phyloP scores from a whole-genome alignment of 2,113 vertebrate genomes.

The Numenius arquata region DNA sequence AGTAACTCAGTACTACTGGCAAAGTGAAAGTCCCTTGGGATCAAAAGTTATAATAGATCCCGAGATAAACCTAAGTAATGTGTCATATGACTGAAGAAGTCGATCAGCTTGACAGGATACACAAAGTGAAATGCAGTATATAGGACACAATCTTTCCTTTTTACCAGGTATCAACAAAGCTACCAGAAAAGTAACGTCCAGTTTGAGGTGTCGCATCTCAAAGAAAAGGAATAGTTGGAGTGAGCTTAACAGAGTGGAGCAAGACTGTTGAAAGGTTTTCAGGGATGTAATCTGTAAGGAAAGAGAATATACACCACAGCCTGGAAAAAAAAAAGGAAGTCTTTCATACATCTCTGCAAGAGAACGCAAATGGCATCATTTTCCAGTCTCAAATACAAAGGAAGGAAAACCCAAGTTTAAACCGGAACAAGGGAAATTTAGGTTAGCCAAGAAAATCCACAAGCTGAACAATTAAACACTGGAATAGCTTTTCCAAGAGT shows the following conservation, averaged over 20 bases:
- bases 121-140: not conserved
- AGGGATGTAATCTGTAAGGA: not conserved
- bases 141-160: not conserved
- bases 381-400: not conserved
- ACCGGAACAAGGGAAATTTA: not conserved
- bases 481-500: not conserved
- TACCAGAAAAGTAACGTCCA: not conserved
- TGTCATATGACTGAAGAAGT: not conserved
- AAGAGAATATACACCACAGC: not conserved
- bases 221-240: not conserved
- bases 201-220: not conserved
- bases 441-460: not conserved
- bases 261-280: not conserved
- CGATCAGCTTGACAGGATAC: not conserved
- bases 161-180: not conserved
- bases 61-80: not conserved
- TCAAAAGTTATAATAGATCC: not conserved
- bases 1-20: not conserved
- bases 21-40: not conserved
- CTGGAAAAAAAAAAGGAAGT: not conserved
- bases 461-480: not conserved
- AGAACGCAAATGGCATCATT: not conserved
- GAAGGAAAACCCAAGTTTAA: not conserved
- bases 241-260: not conserved
- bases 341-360: not conserved